Evolutionary conservation across 2,113 vertebrate genomes (phyloP).

Genomic region (Cinclus mexicanus): DNA sequence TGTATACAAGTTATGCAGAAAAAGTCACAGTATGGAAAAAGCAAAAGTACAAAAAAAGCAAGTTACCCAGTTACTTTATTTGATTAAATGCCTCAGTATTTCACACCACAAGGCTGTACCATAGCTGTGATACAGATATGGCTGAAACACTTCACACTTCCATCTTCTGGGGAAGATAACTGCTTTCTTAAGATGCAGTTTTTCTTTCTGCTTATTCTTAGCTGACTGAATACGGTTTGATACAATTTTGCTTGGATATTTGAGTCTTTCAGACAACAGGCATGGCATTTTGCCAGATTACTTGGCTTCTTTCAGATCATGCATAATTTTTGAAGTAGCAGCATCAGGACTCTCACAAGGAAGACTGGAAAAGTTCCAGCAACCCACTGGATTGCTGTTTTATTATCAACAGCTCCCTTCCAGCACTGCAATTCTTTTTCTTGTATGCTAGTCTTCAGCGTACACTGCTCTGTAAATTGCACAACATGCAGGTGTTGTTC

Average conservation of each 20-base stretch:
- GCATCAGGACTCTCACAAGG: slow-evolving; percentile 1
- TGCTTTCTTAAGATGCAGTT: neutral
- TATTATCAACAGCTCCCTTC: slow-evolving; percentile 6
- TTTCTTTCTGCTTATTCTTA: neutral
- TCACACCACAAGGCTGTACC: neutral
- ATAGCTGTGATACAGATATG: neutral
- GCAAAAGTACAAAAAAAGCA: neutral
- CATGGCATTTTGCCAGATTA: neutral
- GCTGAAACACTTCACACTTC: neutral
- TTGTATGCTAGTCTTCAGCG: neutral
- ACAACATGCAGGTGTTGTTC: neutral
- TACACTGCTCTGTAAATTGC: neutral
- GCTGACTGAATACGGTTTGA: neutral
- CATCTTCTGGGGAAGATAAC: neutral
- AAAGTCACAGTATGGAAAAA: neutral
- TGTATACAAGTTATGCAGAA: neutral
- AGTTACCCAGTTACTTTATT: neutral
- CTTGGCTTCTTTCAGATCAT: slow-evolving; percentile 7
- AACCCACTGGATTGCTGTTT: neutral
- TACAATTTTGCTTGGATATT: slow-evolving; percentile 6
- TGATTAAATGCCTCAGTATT: neutral
- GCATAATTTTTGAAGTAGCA: slow-evolving; percentile 44
- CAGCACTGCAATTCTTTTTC: neutral
- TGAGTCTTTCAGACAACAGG: slow-evolving; percentile 20
- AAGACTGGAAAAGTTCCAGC: slow-evolving; percentile 42